These are phyloP conservation scores for Dioctria linearis DNA, from an alignment of 2,888 invertebrate genomes.

Conservation along the genomic window DNA sequence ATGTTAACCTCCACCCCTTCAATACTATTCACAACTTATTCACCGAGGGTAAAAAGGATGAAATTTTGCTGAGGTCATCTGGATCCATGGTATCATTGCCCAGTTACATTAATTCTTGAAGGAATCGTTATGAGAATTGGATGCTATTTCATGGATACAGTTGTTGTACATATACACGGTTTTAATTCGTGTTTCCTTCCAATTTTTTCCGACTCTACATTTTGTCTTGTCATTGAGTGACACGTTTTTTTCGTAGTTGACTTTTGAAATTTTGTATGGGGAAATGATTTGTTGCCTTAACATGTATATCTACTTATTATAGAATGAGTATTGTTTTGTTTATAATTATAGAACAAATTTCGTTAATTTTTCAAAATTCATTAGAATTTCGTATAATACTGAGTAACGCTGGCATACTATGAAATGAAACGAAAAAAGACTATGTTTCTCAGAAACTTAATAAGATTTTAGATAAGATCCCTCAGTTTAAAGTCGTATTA, in stretches of 20 bases:
- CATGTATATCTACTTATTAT: no score
- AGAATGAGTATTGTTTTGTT: no score
- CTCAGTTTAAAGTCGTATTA: no score
- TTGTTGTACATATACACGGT: not conserved
- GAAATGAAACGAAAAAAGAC: no score
- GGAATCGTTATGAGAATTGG: conserved; percentile 56
- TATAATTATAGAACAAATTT: no score
- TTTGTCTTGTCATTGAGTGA: conserved; percentile 31
- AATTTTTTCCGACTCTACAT: conserved; percentile 4
- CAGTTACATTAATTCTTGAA: conserved; percentile 56
- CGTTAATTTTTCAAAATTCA: no score
- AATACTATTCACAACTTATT: conserved; percentile 35
- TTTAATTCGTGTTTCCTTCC: conserved; percentile 32
- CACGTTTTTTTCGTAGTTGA: not conserved
- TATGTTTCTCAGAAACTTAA: no score
- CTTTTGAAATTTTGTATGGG: no score
- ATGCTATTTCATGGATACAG: conserved; percentile 39
- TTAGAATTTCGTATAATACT: no score
- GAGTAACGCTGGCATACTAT: no score
- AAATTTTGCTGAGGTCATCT: conserved; percentile 52
- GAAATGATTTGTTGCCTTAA: no score
- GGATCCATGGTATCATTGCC: conserved; percentile 47
- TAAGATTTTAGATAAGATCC: no score
- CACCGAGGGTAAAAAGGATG: conserved; percentile 21
- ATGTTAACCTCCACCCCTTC: not conserved